Percentiles rank a stretch among this genome's conserved stretches.
Evolutionary conservation across 2,888 invertebrate species (phyloP).

Genomic region (Lumbricus terrestris): DNA sequence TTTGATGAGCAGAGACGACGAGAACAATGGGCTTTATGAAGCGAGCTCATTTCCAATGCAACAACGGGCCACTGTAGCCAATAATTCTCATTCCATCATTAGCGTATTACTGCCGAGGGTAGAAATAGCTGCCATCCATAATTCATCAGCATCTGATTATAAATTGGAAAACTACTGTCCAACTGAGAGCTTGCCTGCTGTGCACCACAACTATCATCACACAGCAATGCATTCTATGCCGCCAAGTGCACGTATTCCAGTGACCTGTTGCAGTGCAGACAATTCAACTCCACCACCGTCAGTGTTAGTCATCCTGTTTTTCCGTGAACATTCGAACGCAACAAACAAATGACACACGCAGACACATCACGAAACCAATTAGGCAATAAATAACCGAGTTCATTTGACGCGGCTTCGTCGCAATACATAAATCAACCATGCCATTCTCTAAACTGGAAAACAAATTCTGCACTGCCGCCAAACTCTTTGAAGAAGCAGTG

Average conservation of each 20-base stretch:
- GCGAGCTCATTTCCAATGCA: background rate
- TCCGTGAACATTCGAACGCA: no score
- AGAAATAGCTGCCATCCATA: background rate
- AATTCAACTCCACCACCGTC: background rate
- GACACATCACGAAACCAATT: background rate
- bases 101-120: background rate
- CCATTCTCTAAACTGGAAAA: background rate
- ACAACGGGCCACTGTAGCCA: background rate
- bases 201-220: background rate
- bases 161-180: background rate
- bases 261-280: background rate
- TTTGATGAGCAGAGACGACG: background rate
- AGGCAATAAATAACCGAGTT: background rate
- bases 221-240: background rate
- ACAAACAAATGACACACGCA: background rate
- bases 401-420: background rate
- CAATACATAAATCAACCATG: background rate
- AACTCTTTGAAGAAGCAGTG: background rate
- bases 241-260: background rate
- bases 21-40: background rate
- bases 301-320: background rate
- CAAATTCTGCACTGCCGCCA: background rate
- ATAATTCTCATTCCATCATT: slow-evolving; percentile 3
- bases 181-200: background rate
- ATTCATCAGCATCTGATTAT: background rate